These are phyloP conservation scores for Pempheris klunzingeri DNA, from an alignment of 2,797 vertebrate species.

Conservation along the genomic window DNA sequence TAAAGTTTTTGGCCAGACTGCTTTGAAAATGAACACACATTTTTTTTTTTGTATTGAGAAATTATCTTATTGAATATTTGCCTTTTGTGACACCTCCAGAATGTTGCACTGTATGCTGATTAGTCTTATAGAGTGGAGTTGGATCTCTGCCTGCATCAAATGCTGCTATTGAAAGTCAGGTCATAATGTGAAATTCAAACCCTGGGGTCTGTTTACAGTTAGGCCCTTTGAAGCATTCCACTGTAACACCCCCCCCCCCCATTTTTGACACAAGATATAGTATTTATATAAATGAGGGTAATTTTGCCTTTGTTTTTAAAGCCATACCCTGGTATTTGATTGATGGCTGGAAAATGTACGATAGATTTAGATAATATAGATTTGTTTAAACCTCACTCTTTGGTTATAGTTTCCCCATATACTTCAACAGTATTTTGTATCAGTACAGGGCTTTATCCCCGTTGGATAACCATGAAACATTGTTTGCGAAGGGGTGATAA, in stretches of 20 bases:
- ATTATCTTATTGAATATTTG: constrained; percentile 62
- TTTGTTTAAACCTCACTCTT: constrained; percentile 75
- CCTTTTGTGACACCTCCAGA: constrained; percentile 72
- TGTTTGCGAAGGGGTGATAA: constrained; percentile 62
- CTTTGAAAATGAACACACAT: constrained; percentile 53
- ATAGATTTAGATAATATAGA: constrained; percentile 71
- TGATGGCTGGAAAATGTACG: constrained; percentile 72
- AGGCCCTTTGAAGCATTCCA: constrained; percentile 71
- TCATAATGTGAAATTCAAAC: constrained; percentile 68
- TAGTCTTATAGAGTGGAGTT: constrained; percentile 60
- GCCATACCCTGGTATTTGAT: constrained; percentile 77
- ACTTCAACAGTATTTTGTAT: constrained; percentile 61
- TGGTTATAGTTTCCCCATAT: constrained; percentile 61
- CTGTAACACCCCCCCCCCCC: constrained; percentile 64
- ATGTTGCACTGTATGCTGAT: constrained; percentile 69
- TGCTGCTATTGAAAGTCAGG: constrained; percentile 48
- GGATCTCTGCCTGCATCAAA: constrained; percentile 65
- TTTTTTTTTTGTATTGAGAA: constrained; percentile 38
- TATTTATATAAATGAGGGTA: constrained; percentile 69
- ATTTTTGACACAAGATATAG: constrained; percentile 69
- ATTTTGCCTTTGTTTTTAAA: constrained; percentile 68
- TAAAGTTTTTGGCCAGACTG: constrained; percentile 20
- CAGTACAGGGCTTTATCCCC: constrained; percentile 43
- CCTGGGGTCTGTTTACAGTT: constrained; percentile 74
- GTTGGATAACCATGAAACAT: constrained; percentile 55